phyloP scores from a whole-genome alignment of 2,797 vertebrate genomes.

The Poeciliopsis turneri region DNA sequence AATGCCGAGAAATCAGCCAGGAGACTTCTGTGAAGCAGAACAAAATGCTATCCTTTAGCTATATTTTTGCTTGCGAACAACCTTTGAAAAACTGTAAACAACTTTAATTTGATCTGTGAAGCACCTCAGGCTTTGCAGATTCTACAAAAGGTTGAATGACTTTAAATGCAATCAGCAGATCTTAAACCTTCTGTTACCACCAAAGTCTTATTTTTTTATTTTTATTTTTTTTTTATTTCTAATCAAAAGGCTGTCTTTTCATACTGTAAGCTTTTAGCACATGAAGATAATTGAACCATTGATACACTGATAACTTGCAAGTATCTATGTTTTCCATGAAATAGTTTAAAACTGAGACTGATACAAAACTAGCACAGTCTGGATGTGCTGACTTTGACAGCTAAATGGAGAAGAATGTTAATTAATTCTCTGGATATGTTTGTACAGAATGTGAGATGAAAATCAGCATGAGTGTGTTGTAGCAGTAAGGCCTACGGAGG shows the following conservation, averaged over 20 bases:
- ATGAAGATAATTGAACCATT: slow-evolving; percentile 9
- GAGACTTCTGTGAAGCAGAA: slow-evolving; percentile 29
- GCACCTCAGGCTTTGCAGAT: slow-evolving; percentile 19
- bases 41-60: slow-evolving; percentile 31
- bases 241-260: background rate
- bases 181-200: slow-evolving; percentile 19
- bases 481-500: background rate
- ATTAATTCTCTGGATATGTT: slow-evolving; percentile 10
- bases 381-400: slow-evolving; percentile 1
- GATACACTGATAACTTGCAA: background rate
- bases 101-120: slow-evolving; percentile 39
- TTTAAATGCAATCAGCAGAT: slow-evolving; percentile 55
- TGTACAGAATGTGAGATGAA: slow-evolving; percentile 16
- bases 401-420: slow-evolving; percentile 17
- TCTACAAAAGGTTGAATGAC: slow-evolving; percentile 42
- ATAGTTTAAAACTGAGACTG: slow-evolving; percentile 1
- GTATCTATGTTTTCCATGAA: background rate
- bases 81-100: slow-evolving; percentile 33
- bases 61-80: slow-evolving; percentile 30
- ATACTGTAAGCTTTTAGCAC: slow-evolving; percentile 9
- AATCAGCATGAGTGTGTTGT: background rate
- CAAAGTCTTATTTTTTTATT: slow-evolving; percentile 5
- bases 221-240: background rate
- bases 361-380: slow-evolving; percentile 1
- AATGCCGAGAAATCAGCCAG: slow-evolving; percentile 29